Evolutionary conservation across 1,140 invertebrate genomes (phyloP).

Genomic region (Papilio polyxenes): DNA sequence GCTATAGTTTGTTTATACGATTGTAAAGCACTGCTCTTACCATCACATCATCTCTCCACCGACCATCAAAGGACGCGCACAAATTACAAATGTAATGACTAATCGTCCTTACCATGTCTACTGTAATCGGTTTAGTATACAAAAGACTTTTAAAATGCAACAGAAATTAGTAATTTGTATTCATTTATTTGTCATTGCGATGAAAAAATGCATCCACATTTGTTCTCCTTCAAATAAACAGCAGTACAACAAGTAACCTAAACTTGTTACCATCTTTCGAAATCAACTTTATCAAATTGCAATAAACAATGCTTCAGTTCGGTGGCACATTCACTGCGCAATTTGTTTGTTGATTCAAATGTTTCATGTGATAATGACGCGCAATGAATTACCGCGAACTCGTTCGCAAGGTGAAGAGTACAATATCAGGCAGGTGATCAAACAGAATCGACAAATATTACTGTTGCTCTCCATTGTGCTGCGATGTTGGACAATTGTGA

Average conservation of each 20-base stretch:
- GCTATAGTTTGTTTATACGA: not conserved
- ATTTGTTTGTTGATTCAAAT: conserved; percentile 19
- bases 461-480: not conserved
- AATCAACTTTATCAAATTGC: not conserved
- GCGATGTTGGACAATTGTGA: not conserved
- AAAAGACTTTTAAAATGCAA: not conserved
- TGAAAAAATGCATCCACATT: no score
- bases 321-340: conserved; percentile 25
- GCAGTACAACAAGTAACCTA: not conserved
- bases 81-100: not conserved
- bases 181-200: no score
- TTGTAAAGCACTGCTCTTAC: not conserved
- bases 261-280: not conserved
- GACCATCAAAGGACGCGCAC: not conserved
- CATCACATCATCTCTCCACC: not conserved
- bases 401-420: conserved; percentile 14
- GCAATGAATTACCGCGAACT: conserved; percentile 18
- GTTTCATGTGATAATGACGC: conserved; percentile 19
- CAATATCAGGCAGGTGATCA: conserved; percentile 13
- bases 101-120: not conserved
- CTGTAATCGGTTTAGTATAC: not conserved
- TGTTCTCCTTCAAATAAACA: not conserved
- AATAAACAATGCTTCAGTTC: not conserved
- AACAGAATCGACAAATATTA: conserved; percentile 19
- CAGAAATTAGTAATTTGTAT: no score